Percentiles rank a stretch among this genome's conserved stretches.
Evolutionary conservation across 2,888 invertebrate genomes (phyloP).

Genomic region (Parelbella ahira): DNA sequence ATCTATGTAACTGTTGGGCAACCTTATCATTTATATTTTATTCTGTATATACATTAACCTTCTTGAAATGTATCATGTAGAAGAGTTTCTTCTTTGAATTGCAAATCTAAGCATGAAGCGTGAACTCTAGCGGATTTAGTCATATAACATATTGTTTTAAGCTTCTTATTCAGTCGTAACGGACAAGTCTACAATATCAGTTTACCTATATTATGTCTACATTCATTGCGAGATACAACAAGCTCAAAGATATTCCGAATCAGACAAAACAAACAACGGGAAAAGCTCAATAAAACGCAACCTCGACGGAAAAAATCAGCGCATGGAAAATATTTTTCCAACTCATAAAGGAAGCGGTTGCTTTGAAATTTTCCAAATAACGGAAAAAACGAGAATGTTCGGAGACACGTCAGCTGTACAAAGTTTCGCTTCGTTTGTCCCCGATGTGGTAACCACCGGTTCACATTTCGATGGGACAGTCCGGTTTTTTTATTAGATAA

Average conservation of each 20-base stretch:
- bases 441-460: neutral
- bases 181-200: too few species aligned
- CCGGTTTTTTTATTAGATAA: too few species aligned
- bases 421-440: conserved; percentile 24
- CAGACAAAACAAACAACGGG: conserved; percentile 8
- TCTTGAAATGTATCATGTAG: too few species aligned
- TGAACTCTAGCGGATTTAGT: too few species aligned
- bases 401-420: conserved; percentile 24
- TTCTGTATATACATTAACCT: too few species aligned
- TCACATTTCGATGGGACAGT: neutral
- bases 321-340: conserved; percentile 24
- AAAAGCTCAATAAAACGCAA: conserved; percentile 21
- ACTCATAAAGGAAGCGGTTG: conserved; percentile 25
- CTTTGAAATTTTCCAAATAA: conserved; percentile 25
- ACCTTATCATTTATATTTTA: too few species aligned
- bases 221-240: conserved; percentile 1
- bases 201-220: too few species aligned
- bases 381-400: conserved; percentile 20
- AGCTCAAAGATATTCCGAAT: neutral
- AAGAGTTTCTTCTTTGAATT: too few species aligned
- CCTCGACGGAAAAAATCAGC: conserved; percentile 15
- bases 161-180: too few species aligned
- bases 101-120: too few species aligned
- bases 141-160: too few species aligned
- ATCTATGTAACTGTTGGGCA: too few species aligned